These are phyloP conservation scores for Ophiodon elongatus DNA, from an alignment of 2,113 vertebrate species.

Conservation along the genomic window DNA sequence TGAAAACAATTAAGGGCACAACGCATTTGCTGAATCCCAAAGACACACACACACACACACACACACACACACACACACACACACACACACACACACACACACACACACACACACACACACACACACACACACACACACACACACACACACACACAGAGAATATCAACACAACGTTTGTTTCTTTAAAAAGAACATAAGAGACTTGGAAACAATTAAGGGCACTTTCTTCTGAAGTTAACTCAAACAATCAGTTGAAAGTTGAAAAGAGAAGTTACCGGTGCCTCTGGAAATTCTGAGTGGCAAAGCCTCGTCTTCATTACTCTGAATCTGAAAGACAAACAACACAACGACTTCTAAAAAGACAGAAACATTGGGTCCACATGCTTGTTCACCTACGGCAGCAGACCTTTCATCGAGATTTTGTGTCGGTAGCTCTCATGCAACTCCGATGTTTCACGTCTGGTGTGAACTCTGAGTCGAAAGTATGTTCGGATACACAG, in stretches of 20 bases:
- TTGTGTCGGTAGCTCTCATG: not conserved
- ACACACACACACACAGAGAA: not conserved
- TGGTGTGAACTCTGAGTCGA: not conserved
- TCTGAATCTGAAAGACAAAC: slow-evolving; percentile 87
- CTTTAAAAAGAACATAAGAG: not conserved
- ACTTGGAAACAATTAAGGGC: not conserved
- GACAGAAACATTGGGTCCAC: not conserved
- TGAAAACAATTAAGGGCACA: not conserved
- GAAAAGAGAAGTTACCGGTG: slow-evolving; percentile 34
- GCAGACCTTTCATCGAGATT: not conserved
- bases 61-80: too few relatives aligned
- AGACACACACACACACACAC: not conserved
- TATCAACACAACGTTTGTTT: not conserved
- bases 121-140: not conserved
- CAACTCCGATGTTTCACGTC: not conserved
- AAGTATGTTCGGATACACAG: not conserved
- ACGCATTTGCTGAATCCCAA: not conserved
- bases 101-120: not conserved
- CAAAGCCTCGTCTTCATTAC: slow-evolving; percentile 90
- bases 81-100: too few relatives aligned
- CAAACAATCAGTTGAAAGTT: not conserved
- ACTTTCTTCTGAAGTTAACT: not conserved
- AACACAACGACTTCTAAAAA: not conserved
- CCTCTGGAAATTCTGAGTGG: slow-evolving; percentile 73
- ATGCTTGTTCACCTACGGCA: not conserved